phyloP scores from a whole-genome alignment of 2,113 vertebrate species.

The Crypturellus undulatus region DNA sequence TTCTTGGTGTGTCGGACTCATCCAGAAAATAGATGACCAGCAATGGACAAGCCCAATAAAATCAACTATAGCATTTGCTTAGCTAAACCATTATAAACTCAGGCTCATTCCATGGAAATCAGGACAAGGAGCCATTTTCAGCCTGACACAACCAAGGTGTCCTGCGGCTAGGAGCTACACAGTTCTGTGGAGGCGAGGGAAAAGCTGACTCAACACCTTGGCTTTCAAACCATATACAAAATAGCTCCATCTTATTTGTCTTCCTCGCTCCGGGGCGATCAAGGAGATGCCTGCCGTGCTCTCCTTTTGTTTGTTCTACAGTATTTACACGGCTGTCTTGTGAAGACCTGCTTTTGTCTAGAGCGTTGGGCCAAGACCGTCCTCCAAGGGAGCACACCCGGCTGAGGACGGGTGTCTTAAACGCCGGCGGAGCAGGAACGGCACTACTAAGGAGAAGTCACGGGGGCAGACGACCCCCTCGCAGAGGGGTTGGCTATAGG shows the following conservation, averaged over 20 bases:
- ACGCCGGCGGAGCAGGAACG: background rate
- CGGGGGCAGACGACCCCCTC: background rate
- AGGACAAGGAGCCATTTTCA: background rate
- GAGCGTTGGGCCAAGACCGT: conserved; percentile 11
- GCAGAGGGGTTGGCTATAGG: fast-evolving
- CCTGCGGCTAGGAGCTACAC: background rate
- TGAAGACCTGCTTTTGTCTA: conserved; percentile 29
- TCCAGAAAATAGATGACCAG: background rate
- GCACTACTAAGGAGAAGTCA: no score
- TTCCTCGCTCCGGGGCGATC: conserved; percentile 17
- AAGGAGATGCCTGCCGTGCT: background rate
- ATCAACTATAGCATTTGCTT: background rate
- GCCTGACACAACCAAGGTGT: background rate
- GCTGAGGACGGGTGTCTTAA: background rate
- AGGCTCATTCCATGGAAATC: background rate
- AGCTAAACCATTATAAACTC: background rate
- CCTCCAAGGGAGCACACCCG: background rate
- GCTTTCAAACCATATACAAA: background rate
- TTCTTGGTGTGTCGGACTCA: background rate
- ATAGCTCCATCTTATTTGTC: background rate
- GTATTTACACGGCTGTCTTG: conserved; percentile 48
- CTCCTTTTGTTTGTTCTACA: conserved; percentile 10
- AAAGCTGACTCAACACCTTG: conserved; percentile 44
- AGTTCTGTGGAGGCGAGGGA: background rate
- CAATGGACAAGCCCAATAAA: background rate